Conservation (phyloP, 2,888 invertebrate genomes). For the Panopea generosa region DNA sequence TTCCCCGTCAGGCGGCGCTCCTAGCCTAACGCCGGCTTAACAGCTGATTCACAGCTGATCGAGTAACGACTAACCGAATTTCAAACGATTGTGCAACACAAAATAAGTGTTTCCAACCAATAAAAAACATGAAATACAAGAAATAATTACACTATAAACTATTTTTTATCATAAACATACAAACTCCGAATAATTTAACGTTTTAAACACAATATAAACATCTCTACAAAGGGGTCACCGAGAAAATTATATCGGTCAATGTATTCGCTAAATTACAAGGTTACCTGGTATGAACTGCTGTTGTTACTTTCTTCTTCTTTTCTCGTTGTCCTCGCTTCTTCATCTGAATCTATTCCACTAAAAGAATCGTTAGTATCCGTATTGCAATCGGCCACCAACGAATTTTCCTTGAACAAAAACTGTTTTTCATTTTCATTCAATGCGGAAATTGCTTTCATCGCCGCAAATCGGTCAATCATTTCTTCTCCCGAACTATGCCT, state of each 20-base stretch:
- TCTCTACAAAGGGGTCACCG: constrained; percentile 14
- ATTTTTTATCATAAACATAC: too few species aligned
- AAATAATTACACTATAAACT: too few species aligned
- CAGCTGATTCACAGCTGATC: constrained; percentile 69
- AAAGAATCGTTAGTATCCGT: constrained; percentile 64
- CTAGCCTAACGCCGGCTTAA: constrained; percentile 37
- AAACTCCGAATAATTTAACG: too few species aligned
- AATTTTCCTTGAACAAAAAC: constrained; percentile 18
- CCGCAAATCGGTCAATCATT: constrained; percentile 67
- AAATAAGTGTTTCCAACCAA: too few species aligned
- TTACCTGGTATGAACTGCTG: constrained; percentile 44
- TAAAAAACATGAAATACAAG: too few species aligned
- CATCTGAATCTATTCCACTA: constrained; percentile 56
- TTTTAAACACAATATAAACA: too few species aligned
- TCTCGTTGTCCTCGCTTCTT: too few species aligned
- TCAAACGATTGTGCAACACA: constrained; percentile 17
- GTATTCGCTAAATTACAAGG: constrained; percentile 48
- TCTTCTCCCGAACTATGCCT: constrained; percentile 75
- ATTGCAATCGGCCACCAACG: constrained; percentile 50
- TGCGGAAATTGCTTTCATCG: constrained; percentile 64
- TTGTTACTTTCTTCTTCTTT: constrained; percentile 19
- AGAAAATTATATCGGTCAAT: constrained; percentile 64
- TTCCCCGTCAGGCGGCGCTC: constrained; percentile 58
- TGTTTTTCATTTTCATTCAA: constrained; percentile 45
- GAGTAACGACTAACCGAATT: constrained; percentile 30